Percentiles rank a stretch among this genome's conserved stretches.
phyloP scores from a whole-genome alignment of 1,140 invertebrate species.

The Nasonia vitripennis region DNA sequence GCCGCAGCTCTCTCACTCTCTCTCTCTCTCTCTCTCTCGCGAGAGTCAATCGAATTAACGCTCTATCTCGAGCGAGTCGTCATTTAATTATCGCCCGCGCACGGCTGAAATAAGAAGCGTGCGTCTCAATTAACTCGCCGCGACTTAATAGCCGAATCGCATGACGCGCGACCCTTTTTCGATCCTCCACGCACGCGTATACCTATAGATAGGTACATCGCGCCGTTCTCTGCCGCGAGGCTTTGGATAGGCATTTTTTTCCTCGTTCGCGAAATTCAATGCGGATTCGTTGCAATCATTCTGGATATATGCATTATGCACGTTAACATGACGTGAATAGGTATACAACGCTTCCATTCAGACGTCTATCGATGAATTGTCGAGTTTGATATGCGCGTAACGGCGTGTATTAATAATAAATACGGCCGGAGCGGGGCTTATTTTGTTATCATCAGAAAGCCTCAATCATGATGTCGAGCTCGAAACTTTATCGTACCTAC shows the following conservation, averaged over 20 bases:
- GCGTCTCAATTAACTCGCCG: slow-evolving; percentile 56
- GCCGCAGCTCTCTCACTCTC: background rate
- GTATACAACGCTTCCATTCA: too few species aligned
- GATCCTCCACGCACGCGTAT: background rate
- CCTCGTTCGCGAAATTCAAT: background rate
- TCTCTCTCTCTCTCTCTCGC: too few species aligned
- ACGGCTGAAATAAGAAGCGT: slow-evolving; percentile 58
- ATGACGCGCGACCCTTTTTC: slow-evolving; percentile 50
- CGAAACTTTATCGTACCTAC: background rate
- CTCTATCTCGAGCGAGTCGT: background rate
- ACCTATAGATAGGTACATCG: background rate
- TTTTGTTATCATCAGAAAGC: too few species aligned
- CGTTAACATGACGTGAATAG: background rate
- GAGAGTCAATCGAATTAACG: slow-evolving; percentile 46
- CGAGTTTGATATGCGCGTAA: too few species aligned
- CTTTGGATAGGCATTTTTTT: too few species aligned
- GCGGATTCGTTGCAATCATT: background rate
- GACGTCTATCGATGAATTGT: too few species aligned
- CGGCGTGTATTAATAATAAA: too few species aligned
- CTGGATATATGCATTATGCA: too few species aligned
- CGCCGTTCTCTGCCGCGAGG: too few species aligned
- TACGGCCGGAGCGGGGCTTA: too few species aligned
- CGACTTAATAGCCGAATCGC: slow-evolving; percentile 62
- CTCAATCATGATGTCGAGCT: background rate
- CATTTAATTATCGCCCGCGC: slow-evolving; percentile 34